Base-by-base conservation (phyloP, 1,140 invertebrate species). In the Agraylea sexmaculata region DNA sequence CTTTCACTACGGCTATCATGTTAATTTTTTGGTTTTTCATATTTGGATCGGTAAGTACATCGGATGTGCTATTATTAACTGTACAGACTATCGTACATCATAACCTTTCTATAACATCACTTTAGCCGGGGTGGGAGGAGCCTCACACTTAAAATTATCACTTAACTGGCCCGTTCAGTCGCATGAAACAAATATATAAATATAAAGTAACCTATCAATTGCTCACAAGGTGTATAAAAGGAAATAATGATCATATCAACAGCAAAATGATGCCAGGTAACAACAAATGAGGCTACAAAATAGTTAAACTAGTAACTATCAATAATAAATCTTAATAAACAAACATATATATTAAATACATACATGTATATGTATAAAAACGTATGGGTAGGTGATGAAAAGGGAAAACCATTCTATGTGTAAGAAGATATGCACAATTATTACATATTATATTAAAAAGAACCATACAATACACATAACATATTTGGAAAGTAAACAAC, bases 91-190 rank as follows among this genome's bases (percentile, higher is more conserved):
- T 37, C 37, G 36, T 37, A 48, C 37, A 40, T 37, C 43, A 27
- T 43, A 36, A 49, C 43, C 40, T 40, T 45, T n/a, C n/a, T n/a
- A n/a, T n/a, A n/a, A n/a, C n/a, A n/a, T n/a, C n/a, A n/a, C n/a
- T n/a, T n/a, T n/a, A n/a, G n/a, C n/a, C n/a, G n/a, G n/a, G n/a
- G n/a, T n/a, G n/a, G n/a, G n/a, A n/a, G n/a, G n/a, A n/a, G n/a
- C n/a, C n/a, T 27, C 39, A 40, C 46, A 43, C 40, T 45, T 37
- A 20, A 43, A 38, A 7, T 39, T 50, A 50, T 43, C 43, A 38
- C 42, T 43, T 47, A 50, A 50, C 48, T 50, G 48, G 48, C 48
- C 48, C 48, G 22, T 47, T 46, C 44, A 49, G 40, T 43, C 40
- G 45, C 43, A 42, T 49, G 37, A 39, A 45, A 37, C 16, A 38